Base-by-base conservation (phyloP, 2,797 vertebrate genomes). In the Sebastes iracundus region DNA sequence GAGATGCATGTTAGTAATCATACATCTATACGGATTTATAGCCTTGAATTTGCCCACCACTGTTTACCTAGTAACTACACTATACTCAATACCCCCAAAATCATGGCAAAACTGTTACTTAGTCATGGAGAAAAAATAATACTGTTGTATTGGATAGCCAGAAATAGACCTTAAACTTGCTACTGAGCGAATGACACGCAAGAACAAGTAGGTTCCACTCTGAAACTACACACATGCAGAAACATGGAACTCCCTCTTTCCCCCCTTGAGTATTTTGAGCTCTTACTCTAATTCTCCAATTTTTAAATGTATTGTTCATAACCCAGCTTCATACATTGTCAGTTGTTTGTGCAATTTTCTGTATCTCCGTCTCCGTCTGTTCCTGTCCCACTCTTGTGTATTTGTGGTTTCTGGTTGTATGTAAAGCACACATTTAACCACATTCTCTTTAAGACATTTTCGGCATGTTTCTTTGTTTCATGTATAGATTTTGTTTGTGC, bases 251-350 rank as follows among this genome's bases (percentile, higher is more conserved):
- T 42, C 42, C 28, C 35, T 64, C 38, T 65, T 23, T 9, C 16
- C 2, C 33, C 18, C n/a, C 59, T 42, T 64, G 60, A 69, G 30
- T 64, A 73, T 72, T 32, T 18, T 67, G 30, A 82, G 56, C 35
- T 72, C 30, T 79, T 63, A 56, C 4, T 59, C n/a, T 62, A 78
- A 62, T 72, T 68, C 42, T 28, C 35, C 18, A 18, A 10, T 77
- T 80, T 86, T 12, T 27, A 65, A 74, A 67, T 63, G 28, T 33
- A 42, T 67, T 71, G 23, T 35, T 86, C 18, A 74, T 71, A 67
- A 67, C 28, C 60, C 38, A 56, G 42, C 32, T 84, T 73, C 53
- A 65, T 42, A 35, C 8, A 28, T 87, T 62, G 14, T 42, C 75
- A 70, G 33, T 61, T 58, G 2, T 30, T 12, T 2, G 58, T 70